Percentiles rank a stretch among this genome's conserved stretches.
Conservation (phyloP, 2,797 vertebrate species). For the Selene dorsalis region DNA sequence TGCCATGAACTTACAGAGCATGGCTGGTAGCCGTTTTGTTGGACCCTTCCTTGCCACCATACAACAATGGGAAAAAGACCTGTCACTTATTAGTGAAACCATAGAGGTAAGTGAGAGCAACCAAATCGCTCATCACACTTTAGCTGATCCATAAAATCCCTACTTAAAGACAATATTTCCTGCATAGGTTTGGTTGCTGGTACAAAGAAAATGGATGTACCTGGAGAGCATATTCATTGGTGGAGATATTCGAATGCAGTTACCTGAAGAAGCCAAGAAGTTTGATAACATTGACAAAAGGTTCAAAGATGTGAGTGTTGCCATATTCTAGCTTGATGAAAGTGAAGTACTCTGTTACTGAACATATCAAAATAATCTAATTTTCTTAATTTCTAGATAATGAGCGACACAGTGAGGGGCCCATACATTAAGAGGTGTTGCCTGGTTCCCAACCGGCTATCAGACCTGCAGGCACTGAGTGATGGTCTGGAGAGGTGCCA, state of each 20-base stretch:
- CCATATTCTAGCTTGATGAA: neutral
- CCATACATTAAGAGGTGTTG: constrained; percentile 91
- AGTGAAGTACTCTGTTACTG: neutral
- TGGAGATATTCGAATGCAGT: constrained; percentile 93
- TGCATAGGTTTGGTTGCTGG: constrained; percentile 91
- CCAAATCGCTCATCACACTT: neutral
- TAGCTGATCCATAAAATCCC: neutral
- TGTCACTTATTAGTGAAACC: constrained; percentile 94
- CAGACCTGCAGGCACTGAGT: constrained; percentile 88
- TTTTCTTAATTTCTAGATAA: constrained; percentile 85
- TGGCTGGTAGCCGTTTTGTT: constrained; percentile 92
- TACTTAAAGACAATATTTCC: constrained; percentile 11
- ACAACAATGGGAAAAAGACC: constrained; percentile 92
- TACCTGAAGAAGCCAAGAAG: constrained; percentile 94
- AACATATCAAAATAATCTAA: neutral
- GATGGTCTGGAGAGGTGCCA: constrained; percentile 94
- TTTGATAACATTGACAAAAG: constrained; percentile 91
- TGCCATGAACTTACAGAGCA: constrained; percentile 92
- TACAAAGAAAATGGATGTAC: constrained; percentile 99
- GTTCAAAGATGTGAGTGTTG: constrained; percentile 89
- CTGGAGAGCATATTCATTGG: constrained; percentile 96
- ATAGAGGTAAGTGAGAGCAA: constrained; percentile 88
- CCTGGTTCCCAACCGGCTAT: constrained; percentile 87
- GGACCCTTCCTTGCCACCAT: constrained; percentile 92
- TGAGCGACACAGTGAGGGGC: constrained; percentile 87